These are phyloP conservation scores for Drosophila ironensis DNA, from an alignment of 1,140 invertebrate species.

Conservation along the genomic window DNA sequence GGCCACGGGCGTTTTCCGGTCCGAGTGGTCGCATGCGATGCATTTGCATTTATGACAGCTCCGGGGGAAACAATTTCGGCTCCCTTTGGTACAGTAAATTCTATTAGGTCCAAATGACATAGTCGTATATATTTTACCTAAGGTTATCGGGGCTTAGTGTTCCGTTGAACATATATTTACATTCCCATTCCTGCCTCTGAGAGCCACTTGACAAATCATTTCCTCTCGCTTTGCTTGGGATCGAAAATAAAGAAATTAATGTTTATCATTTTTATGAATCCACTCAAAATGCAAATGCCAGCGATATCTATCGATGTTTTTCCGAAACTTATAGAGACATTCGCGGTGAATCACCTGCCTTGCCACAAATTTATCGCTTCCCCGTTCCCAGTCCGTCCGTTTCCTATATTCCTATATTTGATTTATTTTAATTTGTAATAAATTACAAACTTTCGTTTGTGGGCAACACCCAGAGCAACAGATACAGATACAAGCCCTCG, in stretches of 20 bases:
- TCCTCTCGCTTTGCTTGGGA: slow-evolving; percentile 48
- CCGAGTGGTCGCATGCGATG: slow-evolving; percentile 12
- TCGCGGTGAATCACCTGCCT: slow-evolving; percentile 33
- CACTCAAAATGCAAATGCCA: slow-evolving; percentile 63
- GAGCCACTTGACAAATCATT: slow-evolving; percentile 58
- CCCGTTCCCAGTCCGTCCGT: background rate
- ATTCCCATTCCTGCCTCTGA: slow-evolving; percentile 25
- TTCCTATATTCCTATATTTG: slow-evolving; percentile 50
- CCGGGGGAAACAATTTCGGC: background rate
- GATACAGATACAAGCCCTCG: slow-evolving; percentile 3
- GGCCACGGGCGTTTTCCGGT: slow-evolving; percentile 7
- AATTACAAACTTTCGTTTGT: slow-evolving; percentile 66
- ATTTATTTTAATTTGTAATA: slow-evolving; percentile 78
- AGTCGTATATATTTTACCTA: slow-evolving; percentile 4
- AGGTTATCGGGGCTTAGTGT: slow-evolving; percentile 12
- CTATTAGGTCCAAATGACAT: slow-evolving; percentile 13
- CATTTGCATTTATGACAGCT: slow-evolving; percentile 42
- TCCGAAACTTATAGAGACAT: slow-evolving; percentile 41
- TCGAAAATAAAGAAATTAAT: slow-evolving; percentile 62
- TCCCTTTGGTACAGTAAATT: slow-evolving; percentile 5
- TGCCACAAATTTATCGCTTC: slow-evolving; percentile 16
- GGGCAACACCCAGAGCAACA: slow-evolving; percentile 10
- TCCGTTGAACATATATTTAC: slow-evolving; percentile 19
- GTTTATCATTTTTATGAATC: slow-evolving; percentile 64
- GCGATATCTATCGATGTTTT: slow-evolving; percentile 31